Conservation (phyloP, 2,888 invertebrate species). For the Stegana nigrithorax region DNA sequence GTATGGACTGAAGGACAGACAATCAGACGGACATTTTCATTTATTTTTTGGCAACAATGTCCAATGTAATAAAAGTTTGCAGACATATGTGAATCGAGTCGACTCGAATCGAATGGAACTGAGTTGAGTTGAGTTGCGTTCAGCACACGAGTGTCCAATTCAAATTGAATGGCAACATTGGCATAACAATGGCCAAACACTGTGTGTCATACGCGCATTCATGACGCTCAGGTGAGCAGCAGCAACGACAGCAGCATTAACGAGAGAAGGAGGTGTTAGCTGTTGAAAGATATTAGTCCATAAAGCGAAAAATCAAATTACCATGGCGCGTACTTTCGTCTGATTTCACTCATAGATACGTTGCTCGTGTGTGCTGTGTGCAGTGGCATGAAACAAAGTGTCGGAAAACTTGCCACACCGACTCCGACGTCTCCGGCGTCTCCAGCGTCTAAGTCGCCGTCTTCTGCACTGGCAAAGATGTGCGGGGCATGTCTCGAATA, state of each 20-base stretch:
- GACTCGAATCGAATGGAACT: neutral
- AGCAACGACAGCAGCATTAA: no score
- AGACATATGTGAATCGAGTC: neutral
- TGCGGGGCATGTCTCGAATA: no score
- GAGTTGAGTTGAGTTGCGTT: neutral
- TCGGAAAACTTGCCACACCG: no score
- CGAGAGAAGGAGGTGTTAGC: neutral
- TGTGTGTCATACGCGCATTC: neutral
- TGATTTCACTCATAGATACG: neutral
- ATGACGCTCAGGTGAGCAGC: neutral
- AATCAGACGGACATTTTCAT: conserved; percentile 7
- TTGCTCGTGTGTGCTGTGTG: no score
- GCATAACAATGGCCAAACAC: no score
- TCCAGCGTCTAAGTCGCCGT: no score
- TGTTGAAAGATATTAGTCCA: neutral
- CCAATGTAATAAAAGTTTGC: conserved; percentile 14
- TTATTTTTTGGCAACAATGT: conserved; percentile 16
- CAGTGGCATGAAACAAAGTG: neutral
- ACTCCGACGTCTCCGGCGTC: no score
- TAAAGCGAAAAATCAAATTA: neutral
- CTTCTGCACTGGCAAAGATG: no score
- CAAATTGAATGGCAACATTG: conserved; percentile 4
- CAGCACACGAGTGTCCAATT: conserved; percentile 3
- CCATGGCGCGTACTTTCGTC: neutral
- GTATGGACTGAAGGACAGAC: neutral